These are phyloP conservation scores for Cyprinodon brontotheroides DNA, from an alignment of 2,113 vertebrate species.

Conservation along the genomic window DNA sequence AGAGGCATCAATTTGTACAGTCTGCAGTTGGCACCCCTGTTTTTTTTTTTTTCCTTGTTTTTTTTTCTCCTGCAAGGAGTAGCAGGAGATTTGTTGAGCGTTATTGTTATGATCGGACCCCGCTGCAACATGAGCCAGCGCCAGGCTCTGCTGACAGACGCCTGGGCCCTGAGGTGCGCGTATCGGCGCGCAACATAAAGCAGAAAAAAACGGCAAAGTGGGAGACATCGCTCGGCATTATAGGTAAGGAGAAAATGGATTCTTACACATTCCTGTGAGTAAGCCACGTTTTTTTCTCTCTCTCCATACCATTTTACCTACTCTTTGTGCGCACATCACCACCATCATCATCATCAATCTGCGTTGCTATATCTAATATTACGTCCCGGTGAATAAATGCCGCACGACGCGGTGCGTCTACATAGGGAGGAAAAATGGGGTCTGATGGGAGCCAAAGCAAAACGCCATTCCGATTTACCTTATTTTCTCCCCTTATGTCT, in stretches of 20 bases:
- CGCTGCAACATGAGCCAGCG: constrained; percentile 75
- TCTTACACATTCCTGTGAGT: constrained; percentile 65
- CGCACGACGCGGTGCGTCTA: constrained; percentile 64
- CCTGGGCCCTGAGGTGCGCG: constrained; percentile 61
- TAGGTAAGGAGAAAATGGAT: constrained; percentile 84
- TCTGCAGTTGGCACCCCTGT: constrained; percentile 79
- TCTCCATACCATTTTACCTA: constrained; percentile 52
- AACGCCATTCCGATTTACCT: constrained; percentile 73
- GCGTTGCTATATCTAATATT: constrained; percentile 58
- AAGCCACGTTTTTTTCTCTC: constrained; percentile 64
- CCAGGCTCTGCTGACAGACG: constrained; percentile 63
- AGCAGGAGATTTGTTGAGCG: constrained; percentile 69
- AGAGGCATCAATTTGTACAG: constrained; percentile 83
- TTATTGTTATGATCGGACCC: constrained; percentile 71
- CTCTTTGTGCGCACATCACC: constrained; percentile 73
- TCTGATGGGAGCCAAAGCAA: constrained; percentile 36
- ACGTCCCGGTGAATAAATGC: constrained; percentile 57
- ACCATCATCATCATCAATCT: constrained; percentile 57
- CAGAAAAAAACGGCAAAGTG: constrained; percentile 62
- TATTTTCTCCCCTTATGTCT: constrained; percentile 24
- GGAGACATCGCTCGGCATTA: constrained; percentile 79
- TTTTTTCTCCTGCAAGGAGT: constrained; percentile 59
- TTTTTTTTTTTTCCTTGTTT: constrained; percentile 43
- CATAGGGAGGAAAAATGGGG: constrained; percentile 60
- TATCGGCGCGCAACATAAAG: constrained; percentile 77